Base-by-base conservation (phyloP, 1,140 invertebrate species). In the Limonius californicus region DNA sequence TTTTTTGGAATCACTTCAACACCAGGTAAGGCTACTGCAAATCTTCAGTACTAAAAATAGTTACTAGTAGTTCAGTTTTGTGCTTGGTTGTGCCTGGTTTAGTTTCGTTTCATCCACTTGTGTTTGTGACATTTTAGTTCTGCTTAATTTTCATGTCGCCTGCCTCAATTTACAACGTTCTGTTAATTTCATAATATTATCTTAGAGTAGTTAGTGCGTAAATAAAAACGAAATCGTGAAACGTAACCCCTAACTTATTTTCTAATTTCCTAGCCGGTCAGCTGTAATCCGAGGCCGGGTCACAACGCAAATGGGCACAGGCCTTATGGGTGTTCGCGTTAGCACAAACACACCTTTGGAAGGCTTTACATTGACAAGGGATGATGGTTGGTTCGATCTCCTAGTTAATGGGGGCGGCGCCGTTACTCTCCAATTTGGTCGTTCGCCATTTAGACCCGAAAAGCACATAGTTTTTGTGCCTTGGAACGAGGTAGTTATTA, bases 1-100 rank as follows among this genome's bases (percentile, higher is more conserved):
- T 93, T 82, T 94, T 95, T 89, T 95, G 92, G 92, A 95, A 92
- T 87, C 91, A 94, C 89, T 95, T 95, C 90, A 94, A 94, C 80
- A 89, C 91, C 86, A 95, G 92, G 92, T 95, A 94, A 94, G 91
- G 86, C 45, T 50, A 50, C 2, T 18, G 45, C 45, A 16, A 39
- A 21, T 50, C 19, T 18, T 50, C 45, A 11, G 15, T 50, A 18
- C 2, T 18, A 39, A 7, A 11, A 21, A 19, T 18, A 27, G 23
- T 27, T 27, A 27, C 3, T 9, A 27, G 23, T 27, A 27, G 23
- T 27, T 27, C 9, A 60, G 62, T 55, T 65, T 56, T 68, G 62
- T 65, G 67, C 69, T 68, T 71, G 67, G 62, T 67, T 67, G 55
- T 54, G 59, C 68, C 68, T 59, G 56, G 43, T 68, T 70, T 56